Conservation (phyloP, 2,113 vertebrate genomes). For the Ophthalmolycus amberensis region DNA sequence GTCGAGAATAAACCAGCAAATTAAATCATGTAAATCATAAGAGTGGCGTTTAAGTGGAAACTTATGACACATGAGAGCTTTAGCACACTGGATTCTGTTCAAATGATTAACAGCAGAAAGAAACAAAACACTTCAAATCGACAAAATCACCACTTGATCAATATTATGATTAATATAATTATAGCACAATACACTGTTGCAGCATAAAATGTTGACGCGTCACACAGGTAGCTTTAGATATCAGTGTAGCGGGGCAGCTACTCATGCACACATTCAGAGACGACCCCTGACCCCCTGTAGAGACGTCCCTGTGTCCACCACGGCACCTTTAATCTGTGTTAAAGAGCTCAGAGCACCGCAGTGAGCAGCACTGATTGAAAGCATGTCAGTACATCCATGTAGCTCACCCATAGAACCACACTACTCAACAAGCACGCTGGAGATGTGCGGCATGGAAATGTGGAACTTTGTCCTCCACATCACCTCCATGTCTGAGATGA, state of each 20-base stretch:
- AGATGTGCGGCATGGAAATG: neutral
- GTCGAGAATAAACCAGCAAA: neutral
- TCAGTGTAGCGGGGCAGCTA: neutral
- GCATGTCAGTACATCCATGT: neutral
- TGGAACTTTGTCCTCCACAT: conserved; percentile 11
- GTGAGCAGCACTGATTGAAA: neutral
- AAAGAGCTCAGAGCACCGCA: neutral
- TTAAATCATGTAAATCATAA: neutral
- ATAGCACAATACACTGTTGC: neutral
- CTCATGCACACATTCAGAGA: neutral
- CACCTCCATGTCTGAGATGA: conserved; percentile 9
- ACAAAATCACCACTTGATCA: neutral
- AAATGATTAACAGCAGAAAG: neutral
- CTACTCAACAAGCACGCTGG: too few relatives aligned
- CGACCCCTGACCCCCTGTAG: too few relatives aligned
- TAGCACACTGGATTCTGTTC: neutral
- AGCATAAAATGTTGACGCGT: neutral
- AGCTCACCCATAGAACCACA: neutral
- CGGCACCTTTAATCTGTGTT: neutral
- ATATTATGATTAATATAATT: neutral
- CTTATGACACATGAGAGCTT: neutral
- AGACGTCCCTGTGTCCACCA: neutral
- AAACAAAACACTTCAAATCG: too few relatives aligned
- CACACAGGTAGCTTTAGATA: neutral
- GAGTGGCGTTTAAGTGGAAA: neutral